Evolutionary conservation across 2,797 vertebrate genomes (phyloP).

Genomic region (Hylomyscus alleni): DNA sequence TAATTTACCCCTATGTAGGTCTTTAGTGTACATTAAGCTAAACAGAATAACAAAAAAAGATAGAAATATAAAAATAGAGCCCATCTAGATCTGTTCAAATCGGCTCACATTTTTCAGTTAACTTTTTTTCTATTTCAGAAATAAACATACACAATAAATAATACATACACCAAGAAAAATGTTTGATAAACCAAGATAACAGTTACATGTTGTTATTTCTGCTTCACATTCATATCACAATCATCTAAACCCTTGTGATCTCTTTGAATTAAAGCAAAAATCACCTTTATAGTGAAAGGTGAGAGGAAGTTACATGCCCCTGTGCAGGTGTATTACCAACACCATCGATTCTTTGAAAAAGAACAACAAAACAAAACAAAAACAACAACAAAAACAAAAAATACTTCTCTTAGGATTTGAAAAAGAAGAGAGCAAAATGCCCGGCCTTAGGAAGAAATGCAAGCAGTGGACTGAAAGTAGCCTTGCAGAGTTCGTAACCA

Average conservation of each 20-base stretch:
- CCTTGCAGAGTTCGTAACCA: neutral
- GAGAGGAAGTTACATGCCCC: slow-evolving; percentile 69
- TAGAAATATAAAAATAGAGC: slow-evolving; percentile 4
- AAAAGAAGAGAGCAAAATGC: neutral
- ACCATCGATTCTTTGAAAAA: neutral
- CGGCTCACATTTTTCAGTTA: slow-evolving; percentile 11
- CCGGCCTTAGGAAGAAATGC: neutral
- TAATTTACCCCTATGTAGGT: neutral
- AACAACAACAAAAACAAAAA: too few relatives aligned
- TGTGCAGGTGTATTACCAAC: slow-evolving; percentile 48
- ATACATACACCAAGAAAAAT: neutral
- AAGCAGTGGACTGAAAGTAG: neutral
- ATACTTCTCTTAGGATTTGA: neutral
- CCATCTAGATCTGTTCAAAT: neutral
- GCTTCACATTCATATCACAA: slow-evolving; percentile 76
- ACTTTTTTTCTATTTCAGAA: neutral
- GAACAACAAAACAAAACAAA: neutral
- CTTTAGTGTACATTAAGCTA: neutral
- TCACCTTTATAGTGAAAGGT: slow-evolving; percentile 60
- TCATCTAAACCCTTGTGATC: neutral
- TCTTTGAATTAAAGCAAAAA: slow-evolving; percentile 72
- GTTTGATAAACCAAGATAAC: neutral
- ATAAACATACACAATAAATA: slow-evolving; percentile 7
- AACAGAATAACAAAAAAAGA: slow-evolving; percentile 35
- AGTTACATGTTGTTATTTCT: neutral